Conservation (phyloP, 2,797 vertebrate genomes). For the Sebastiscus albofasciatus region DNA sequence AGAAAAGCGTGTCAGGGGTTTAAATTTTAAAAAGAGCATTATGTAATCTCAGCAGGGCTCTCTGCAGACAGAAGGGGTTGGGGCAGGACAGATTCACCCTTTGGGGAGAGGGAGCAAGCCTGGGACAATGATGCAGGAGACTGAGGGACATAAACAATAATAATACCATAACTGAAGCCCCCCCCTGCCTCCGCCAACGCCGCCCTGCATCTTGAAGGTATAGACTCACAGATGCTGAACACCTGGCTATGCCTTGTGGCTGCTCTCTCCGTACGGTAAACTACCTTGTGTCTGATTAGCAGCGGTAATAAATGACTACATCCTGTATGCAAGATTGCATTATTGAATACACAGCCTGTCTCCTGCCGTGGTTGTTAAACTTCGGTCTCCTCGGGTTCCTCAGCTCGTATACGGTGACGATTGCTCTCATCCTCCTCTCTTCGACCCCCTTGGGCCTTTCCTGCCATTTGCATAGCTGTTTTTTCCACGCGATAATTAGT, state of each 20-base stretch:
- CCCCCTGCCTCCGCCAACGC: neutral
- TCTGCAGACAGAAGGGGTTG: constrained; percentile 9
- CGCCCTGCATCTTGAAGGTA: neutral
- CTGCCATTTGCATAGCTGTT: constrained; percentile 49
- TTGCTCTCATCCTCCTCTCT: constrained; percentile 27
- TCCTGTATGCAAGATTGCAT: constrained; percentile 38
- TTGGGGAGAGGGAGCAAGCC: neutral
- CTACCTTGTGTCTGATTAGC: constrained; percentile 35
- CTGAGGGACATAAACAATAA: neutral
- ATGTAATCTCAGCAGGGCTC: constrained; percentile 73
- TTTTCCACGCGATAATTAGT: constrained; percentile 52
- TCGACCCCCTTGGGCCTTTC: constrained; percentile 15
- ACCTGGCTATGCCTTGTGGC: constrained; percentile 40
- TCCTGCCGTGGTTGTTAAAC: constrained; percentile 32
- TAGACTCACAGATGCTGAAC: constrained; percentile 36
- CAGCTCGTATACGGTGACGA: neutral
- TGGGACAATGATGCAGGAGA: constrained; percentile 10
- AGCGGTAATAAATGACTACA: constrained; percentile 33
- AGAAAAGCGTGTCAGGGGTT: constrained; percentile 72
- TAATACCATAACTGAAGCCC: constrained; percentile 8
- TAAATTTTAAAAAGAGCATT: constrained; percentile 65
- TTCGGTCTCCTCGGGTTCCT: constrained; percentile 20
- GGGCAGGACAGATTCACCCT: constrained; percentile 37
- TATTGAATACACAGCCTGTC: constrained; percentile 52
- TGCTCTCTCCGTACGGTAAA: constrained; percentile 1